A percentile compares a stretch with the other conserved stretches of the same genome.
Conservation (phyloP, 2,113 vertebrate genomes). For the Aspidoscelis tigris region DNA sequence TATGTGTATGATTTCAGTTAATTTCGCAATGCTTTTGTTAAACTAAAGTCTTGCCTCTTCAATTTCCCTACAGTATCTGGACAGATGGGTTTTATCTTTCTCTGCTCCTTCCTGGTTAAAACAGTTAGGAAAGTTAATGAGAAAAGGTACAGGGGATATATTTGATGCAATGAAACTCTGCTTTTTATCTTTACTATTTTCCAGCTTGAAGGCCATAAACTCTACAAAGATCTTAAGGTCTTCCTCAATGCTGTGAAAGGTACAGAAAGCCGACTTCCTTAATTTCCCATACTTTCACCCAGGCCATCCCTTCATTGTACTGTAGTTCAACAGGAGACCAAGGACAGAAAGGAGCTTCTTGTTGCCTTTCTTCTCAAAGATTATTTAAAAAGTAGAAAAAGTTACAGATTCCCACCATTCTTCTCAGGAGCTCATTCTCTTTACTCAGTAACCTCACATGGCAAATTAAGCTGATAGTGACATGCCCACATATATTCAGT, state of each 20-base stretch:
- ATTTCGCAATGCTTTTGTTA: too few relatives aligned
- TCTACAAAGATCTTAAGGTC: constrained; percentile 90
- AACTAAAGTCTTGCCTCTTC: background rate
- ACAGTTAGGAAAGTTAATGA: background rate
- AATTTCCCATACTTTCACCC: background rate
- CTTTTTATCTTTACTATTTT: constrained; percentile 2
- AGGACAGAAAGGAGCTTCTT: background rate
- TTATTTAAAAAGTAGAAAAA: too few relatives aligned
- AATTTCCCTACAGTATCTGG: background rate
- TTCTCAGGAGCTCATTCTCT: background rate
- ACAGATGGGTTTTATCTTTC: background rate
- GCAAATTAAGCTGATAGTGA: background rate
- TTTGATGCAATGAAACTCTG: background rate
- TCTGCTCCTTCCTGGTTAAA: background rate
- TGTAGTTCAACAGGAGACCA: too few relatives aligned
- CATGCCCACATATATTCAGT: background rate
- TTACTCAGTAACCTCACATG: background rate
- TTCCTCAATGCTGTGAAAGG: constrained; percentile 89
- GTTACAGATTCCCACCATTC: too few relatives aligned
- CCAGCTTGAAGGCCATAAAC: constrained; percentile 87
- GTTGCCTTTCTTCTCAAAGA: background rate
- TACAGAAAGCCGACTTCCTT: constrained; percentile 48
- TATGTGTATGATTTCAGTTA: too few relatives aligned
- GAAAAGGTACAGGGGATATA: background rate
- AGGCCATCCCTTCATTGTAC: background rate